Conservation (phyloP, 1,140 invertebrate genomes). For the Dryas iulia region DNA sequence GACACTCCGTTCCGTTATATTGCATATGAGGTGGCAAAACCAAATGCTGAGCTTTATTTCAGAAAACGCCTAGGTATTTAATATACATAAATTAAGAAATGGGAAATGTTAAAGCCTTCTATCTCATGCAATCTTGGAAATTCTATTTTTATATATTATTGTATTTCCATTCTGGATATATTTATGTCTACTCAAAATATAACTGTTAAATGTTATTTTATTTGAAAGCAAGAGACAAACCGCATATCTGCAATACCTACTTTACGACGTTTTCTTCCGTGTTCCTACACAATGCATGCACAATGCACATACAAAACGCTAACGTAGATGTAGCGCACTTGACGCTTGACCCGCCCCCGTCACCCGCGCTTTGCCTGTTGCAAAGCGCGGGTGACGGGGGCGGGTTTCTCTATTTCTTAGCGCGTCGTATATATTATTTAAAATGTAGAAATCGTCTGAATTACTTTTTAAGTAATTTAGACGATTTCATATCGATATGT, state of each 20-base stretch:
- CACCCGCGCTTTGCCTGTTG: constrained; percentile 15
- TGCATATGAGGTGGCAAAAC: too few relatives aligned
- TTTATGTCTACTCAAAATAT: too few relatives aligned
- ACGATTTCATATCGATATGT: too few relatives aligned
- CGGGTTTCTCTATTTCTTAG: neutral
- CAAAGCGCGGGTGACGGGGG: too few relatives aligned
- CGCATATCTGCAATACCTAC: neutral
- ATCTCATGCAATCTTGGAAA: too few relatives aligned
- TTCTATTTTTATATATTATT: too few relatives aligned
- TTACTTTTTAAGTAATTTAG: neutral
- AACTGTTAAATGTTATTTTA: neutral
- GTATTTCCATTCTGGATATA: too few relatives aligned
- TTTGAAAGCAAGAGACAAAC: neutral
- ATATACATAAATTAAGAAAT: too few relatives aligned
- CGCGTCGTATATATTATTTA: neutral
- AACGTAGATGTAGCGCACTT: constrained; percentile 9
- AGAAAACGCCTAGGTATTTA: too few relatives aligned
- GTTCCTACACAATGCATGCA: constrained; percentile 11
- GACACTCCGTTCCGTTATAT: too few relatives aligned
- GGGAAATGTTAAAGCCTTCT: too few relatives aligned
- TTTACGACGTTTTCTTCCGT: neutral
- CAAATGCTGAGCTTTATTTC: too few relatives aligned
- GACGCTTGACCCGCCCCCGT: constrained; percentile 14
- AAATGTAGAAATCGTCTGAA: neutral
- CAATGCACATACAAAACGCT: constrained; percentile 6